A percentile compares a stretch with the other conserved stretches of the same genome.
Evolutionary conservation across 2,113 vertebrate genomes (phyloP).

Genomic region (Malurus elegans): DNA sequence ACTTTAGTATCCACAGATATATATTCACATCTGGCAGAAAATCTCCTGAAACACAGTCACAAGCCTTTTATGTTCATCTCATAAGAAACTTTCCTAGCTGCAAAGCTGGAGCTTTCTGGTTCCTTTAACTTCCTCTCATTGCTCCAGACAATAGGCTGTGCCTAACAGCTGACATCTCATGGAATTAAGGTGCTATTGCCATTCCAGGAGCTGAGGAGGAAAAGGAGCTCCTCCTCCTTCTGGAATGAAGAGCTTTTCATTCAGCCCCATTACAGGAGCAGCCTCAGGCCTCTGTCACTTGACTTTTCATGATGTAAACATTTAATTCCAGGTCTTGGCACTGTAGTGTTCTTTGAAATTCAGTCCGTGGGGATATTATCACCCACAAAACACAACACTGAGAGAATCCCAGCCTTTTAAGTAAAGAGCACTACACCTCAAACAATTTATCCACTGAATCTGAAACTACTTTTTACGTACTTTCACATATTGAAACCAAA

Average conservation of each 20-base stretch:
- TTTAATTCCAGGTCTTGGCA: background rate
- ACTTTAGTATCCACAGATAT: background rate
- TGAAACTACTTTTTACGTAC: fast-evolving
- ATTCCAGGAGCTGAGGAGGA: background rate
- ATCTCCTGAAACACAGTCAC: background rate
- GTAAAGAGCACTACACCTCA: background rate
- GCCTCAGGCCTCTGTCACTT: background rate
- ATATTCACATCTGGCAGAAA: background rate
- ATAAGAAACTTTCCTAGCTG: background rate
- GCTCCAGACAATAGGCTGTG: background rate
- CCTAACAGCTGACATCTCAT: background rate
- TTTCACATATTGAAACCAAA: background rate
- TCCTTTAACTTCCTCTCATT: background rate
- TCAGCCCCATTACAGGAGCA: background rate
- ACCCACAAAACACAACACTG: background rate
- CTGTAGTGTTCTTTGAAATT: background rate
- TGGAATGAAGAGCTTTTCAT: background rate
- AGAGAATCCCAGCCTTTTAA: background rate
- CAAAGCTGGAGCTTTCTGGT: background rate
- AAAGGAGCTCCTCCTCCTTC: background rate
- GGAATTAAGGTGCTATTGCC: background rate
- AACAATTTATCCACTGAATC: background rate
- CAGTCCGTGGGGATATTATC: background rate
- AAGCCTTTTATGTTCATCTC: background rate
- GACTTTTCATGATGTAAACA: background rate